Evolutionary conservation across 2,888 invertebrate genomes (phyloP), one percentile per base, ranked within the genome.

Genomic region (Lepidochitona cinerea): DNA sequence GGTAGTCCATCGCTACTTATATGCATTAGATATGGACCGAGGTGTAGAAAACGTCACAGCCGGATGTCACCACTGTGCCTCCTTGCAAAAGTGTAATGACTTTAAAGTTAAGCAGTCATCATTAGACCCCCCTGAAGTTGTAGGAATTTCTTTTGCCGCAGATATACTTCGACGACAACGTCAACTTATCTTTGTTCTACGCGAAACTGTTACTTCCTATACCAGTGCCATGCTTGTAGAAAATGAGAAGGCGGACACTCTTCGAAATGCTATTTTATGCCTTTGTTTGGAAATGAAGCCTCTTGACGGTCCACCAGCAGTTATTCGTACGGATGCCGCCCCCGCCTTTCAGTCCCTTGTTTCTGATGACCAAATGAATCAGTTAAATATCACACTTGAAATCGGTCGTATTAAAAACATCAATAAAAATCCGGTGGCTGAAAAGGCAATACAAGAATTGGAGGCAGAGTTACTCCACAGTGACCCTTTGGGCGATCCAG

Each of bases 401-500:
- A 70, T 82, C 49, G 79, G 80, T 68, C 29, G 66, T 18, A 35
- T 66, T 18, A 66, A 66, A 9, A n/a, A n/a, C n/a, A n/a, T n/a
- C n/a, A n/a, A n/a, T n/a, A n/a, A n/a, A n/a, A n/a, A n/a, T n/a
- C n/a, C n/a, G n/a, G n/a, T n/a, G n/a, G n/a, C n/a, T n/a, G n/a
- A n/a, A n/a, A 77, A 75, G 37, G 82, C 82, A n/a, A 74, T 84
- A 23, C 76, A 73, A 32, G 83, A 85, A 73, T 70, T 84, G 6
- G 76, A 78, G 49, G 74, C 72, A 32, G 81, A 84, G 70, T 64
- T 83, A 9, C 65, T 84, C 18, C 79, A 78, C 0, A 69, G 76
- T 29, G 76, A 83, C 33, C 77, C 79, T 32, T 52, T 18, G 7
- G 64, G 71, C 32, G 75, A 69, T 5, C 9, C 74, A 9, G n/a